Base-by-base conservation (phyloP, 2,797 vertebrate genomes). In the Sebastes oblongus region DNA sequence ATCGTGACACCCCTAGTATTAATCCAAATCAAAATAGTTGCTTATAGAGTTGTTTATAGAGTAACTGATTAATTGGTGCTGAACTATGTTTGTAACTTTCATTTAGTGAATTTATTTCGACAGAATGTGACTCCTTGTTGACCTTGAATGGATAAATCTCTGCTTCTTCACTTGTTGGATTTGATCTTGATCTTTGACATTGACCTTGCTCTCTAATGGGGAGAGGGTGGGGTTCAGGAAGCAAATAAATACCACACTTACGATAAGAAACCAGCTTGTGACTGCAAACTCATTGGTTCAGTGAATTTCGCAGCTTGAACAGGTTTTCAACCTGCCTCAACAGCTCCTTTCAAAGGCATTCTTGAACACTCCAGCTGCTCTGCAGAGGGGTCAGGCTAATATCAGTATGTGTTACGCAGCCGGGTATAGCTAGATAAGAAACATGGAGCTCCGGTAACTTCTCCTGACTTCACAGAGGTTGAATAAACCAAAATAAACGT, bases 31-130 rank as follows among this genome's bases (percentile, higher is more conserved):
- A 52, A 52, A 52, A 52, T 52, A 52, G 50, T 20, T 52, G 25
- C 27, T 42, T 42, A 42, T 42, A 42, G 39, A 42, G 39, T 42
- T 42, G 39, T 42, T 16, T 42, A 52, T 52, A 0, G 20, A 10
- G 8, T 52, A 52, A 52, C 3, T 52, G 46, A 20, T 50, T 50
- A 0, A 50, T 18, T 50, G 46, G 46, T 50, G 18, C 18, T 50
- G 0, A 50, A 52, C 20, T 52, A 20, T 52, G 20, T 52, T 52
- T 52, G 50, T n/a, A 0, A 52, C 0, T 52, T 9, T 52, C 0
- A 52, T 52, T 52, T 0, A 52, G 10, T 54, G 20, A 10, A 10
- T 54, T 54, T 54, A 54, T 2, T 22, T 22, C 9, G 8, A 52
- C 50, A 20, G 20, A 52, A 0, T 54, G 52, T 22, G 10, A 54